These are phyloP conservation scores for Paracentrotus lividus DNA, from an alignment of 53 echinoderm and acorn worm genomes.

Conservation along the genomic window DNA sequence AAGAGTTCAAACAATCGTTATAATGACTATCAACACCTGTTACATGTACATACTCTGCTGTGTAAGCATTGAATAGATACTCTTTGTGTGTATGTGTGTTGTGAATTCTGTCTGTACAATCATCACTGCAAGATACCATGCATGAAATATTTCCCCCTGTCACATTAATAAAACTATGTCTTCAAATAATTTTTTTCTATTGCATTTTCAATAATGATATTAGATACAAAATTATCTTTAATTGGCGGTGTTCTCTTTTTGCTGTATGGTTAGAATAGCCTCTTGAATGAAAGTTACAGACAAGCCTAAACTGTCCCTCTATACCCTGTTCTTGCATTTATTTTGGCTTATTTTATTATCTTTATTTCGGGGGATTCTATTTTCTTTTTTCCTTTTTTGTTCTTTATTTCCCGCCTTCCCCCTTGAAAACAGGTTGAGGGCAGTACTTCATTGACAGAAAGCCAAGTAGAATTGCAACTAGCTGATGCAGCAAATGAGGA, in stretches of 20 bases:
- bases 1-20: no score
- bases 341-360: background rate
- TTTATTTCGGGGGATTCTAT: conserved; percentile 60
- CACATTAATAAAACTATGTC: background rate
- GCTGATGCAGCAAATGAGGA: conserved; percentile 69
- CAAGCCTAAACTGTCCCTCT: background rate
- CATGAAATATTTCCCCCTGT: background rate
- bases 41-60: background rate
- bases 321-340: conserved; percentile 21
- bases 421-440: conserved; percentile 42
- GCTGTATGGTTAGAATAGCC: background rate
- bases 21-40: background rate
- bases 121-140: conserved; percentile 35
- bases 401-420: conserved; percentile 43
- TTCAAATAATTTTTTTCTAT: background rate
- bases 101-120: conserved; percentile 13
- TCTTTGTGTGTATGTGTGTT: conserved; percentile 26
- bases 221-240: background rate
- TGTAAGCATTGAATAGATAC: background rate
- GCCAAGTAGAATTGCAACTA: conserved; percentile 72
- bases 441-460: conserved; percentile 70
- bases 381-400: conserved; percentile 34
- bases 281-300: background rate
- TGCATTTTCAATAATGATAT: background rate
- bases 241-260: background rate